Percentiles rank a stretch among this genome's conserved stretches.
Conservation (phyloP, 2,888 invertebrate species). For the Dichetophora obliterata region DNA sequence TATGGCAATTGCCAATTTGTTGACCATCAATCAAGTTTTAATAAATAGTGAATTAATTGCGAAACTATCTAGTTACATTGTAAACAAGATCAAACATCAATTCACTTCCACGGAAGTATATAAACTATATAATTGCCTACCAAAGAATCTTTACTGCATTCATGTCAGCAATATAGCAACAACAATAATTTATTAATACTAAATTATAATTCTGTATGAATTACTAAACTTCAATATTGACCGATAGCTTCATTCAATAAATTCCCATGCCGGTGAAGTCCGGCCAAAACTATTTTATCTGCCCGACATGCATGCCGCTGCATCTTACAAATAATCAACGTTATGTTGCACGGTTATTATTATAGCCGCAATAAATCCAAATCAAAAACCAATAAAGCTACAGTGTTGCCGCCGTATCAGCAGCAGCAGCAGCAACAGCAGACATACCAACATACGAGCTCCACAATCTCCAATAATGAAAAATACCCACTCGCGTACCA, state of each 20-base stretch:
- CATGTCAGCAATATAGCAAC: background rate
- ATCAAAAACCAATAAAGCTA: constrained; percentile 54
- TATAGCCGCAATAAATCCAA: constrained; percentile 54
- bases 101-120: too few relatives aligned
- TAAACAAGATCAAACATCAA: too few relatives aligned
- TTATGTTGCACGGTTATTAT: constrained; percentile 54
- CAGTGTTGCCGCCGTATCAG: constrained; percentile 44
- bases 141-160: background rate
- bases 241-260: background rate
- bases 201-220: constrained; percentile 14
- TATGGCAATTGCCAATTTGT: too few relatives aligned
- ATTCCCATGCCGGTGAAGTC: background rate
- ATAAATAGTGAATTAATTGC: too few relatives aligned
- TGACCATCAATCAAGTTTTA: too few relatives aligned
- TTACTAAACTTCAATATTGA: constrained; percentile 5
- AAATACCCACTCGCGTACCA: background rate
- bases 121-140: too few relatives aligned
- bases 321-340: constrained; percentile 49
- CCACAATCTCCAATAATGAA: background rate
- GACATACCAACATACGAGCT: constrained; percentile 8
- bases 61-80: too few relatives aligned
- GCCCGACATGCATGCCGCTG: constrained; percentile 23
- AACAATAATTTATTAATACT: constrained; percentile 12
- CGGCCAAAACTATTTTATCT: background rate
- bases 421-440: constrained; percentile 30